phyloP scores from a whole-genome alignment of 2,888 invertebrate species.

The Aporophyla nigra region DNA sequence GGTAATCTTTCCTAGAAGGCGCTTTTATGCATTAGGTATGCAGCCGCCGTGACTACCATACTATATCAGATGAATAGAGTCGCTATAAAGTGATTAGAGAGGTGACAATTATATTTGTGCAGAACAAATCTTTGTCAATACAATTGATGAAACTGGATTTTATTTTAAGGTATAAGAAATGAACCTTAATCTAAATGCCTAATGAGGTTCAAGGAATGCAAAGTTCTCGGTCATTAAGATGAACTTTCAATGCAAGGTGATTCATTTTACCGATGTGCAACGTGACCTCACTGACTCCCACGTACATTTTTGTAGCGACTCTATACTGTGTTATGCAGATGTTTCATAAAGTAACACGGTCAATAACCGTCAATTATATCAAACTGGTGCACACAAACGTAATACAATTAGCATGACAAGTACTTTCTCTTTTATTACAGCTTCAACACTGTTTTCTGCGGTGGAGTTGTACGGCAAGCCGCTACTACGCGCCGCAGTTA shows the following conservation, averaged over 20 bases:
- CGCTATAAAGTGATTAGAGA: constrained; percentile 60
- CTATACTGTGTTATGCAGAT: constrained; percentile 62
- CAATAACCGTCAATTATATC: constrained; percentile 64
- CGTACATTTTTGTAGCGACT: constrained; percentile 69
- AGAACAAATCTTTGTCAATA: constrained; percentile 28
- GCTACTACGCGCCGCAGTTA: constrained; percentile 87
- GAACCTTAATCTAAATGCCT: background rate
- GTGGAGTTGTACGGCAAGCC: constrained; percentile 92
- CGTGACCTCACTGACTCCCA: constrained; percentile 78
- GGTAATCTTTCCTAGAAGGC: constrained; percentile 89
- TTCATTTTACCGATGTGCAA: constrained; percentile 75
- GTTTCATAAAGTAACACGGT: constrained; percentile 64
- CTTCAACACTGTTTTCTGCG: constrained; percentile 91
- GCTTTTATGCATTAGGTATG: constrained; percentile 84
- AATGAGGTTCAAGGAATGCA: constrained; percentile 55
- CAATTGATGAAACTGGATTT: background rate
- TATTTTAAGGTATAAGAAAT: background rate
- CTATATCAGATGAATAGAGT: constrained; percentile 64
- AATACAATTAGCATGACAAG: constrained; percentile 65
- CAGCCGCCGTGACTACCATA: constrained; percentile 82
- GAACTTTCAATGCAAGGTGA: constrained; percentile 83
- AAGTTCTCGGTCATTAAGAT: constrained; percentile 81
- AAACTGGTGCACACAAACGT: constrained; percentile 65
- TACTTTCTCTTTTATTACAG: constrained; percentile 84
- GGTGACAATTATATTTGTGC: constrained; percentile 43